phyloP scores from a whole-genome alignment of 2,888 invertebrate genomes.

The Pseudococcus jackbeardsleyi region DNA sequence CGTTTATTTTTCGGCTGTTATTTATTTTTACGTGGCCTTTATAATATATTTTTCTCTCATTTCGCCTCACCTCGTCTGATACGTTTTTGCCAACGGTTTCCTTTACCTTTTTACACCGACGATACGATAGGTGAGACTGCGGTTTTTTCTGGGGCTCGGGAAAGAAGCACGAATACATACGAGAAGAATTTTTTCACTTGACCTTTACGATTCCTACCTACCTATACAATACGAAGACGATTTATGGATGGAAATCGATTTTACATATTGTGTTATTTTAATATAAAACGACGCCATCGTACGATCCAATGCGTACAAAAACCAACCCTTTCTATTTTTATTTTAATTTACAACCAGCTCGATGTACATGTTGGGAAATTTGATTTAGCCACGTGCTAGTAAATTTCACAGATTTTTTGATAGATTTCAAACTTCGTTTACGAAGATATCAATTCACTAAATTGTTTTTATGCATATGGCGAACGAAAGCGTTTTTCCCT shows the following conservation, averaged over 20 bases:
- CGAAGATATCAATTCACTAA: neutral
- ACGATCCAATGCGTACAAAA: neutral
- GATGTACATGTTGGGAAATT: neutral
- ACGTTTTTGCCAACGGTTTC: neutral
- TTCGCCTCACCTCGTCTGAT: neutral
- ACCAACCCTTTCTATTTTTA: neutral
- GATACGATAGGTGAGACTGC: neutral
- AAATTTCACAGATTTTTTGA: neutral
- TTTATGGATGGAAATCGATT: slow-evolving; percentile 12
- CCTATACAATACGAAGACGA: neutral
- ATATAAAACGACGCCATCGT: neutral
- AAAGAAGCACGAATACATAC: neutral
- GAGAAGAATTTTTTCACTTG: neutral
- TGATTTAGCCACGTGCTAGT: neutral
- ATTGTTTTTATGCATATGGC: neutral
- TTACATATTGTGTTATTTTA: neutral
- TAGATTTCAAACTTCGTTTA: slow-evolving; percentile 19
- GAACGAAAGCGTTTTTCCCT: neutral
- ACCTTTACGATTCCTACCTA: neutral
- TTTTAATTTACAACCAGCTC: neutral
- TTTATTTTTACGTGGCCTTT: slow-evolving; percentile 40
- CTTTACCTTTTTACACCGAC: neutral
- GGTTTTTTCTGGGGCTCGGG: neutral
- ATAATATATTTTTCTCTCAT: neutral
- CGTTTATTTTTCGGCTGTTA: slow-evolving; percentile 46